These are phyloP conservation scores for Lasioglossum zephyrum DNA, from an alignment of 2,888 invertebrate genomes.

Conservation along the genomic window DNA sequence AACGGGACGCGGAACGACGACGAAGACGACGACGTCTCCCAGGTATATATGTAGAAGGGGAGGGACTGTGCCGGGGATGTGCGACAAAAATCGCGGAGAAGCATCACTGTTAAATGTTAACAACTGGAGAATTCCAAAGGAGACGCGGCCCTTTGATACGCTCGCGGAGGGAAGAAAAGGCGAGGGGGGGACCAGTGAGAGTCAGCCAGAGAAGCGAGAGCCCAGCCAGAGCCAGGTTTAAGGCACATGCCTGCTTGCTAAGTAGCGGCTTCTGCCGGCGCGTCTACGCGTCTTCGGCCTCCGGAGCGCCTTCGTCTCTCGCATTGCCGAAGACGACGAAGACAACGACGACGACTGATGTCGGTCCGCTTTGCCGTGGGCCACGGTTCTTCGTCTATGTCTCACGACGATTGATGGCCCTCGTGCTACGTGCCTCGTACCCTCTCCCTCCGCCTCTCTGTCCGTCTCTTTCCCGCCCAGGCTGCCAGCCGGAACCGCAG, in stretches of 20 bases:
- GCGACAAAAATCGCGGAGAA: slow-evolving; percentile 69
- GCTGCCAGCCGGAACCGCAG: slow-evolving; percentile 58
- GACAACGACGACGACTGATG: slow-evolving; percentile 74
- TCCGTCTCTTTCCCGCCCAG: not conserved
- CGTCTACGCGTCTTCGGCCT: slow-evolving; percentile 71
- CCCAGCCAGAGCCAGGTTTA: slow-evolving; percentile 61
- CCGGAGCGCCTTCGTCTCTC: slow-evolving; percentile 63
- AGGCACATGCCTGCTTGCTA: slow-evolving; percentile 79
- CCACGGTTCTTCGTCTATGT: slow-evolving; percentile 83
- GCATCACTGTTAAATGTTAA: slow-evolving; percentile 78
- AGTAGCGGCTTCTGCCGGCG: slow-evolving; percentile 76
- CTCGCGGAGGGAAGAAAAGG: slow-evolving; percentile 50
- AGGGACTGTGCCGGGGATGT: slow-evolving; percentile 31
- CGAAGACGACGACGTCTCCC: not conserved
- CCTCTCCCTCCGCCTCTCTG: not conserved
- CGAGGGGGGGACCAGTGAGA: slow-evolving; percentile 28
- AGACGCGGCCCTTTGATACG: slow-evolving; percentile 70
- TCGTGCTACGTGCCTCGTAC: slow-evolving; percentile 68
- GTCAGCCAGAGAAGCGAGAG: not conserved
- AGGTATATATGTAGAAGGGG: slow-evolving; percentile 5
- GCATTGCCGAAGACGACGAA: slow-evolving; percentile 67
- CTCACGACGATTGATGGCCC: slow-evolving; percentile 82
- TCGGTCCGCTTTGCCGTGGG: slow-evolving; percentile 81
- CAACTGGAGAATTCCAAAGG: slow-evolving; percentile 77
- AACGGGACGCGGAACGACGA: slow-evolving; percentile 3